Conservation (phyloP, 2,888 invertebrate genomes). For the Adelognathus sp. region DNA sequence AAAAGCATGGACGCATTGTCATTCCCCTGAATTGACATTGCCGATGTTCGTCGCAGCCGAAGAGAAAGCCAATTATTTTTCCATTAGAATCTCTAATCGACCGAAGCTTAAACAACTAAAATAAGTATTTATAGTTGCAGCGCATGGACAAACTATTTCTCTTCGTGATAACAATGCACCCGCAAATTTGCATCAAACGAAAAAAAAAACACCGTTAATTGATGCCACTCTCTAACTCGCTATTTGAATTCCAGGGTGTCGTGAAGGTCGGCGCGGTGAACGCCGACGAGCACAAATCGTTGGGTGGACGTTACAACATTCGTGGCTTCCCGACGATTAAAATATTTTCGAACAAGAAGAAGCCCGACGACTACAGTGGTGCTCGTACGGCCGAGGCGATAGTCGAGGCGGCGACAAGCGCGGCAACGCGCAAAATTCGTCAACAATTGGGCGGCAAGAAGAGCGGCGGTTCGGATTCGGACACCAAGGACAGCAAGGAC, state of each 20-base stretch:
- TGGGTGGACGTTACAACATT: slow-evolving; percentile 91
- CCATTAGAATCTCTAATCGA: no score
- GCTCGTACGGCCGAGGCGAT: slow-evolving; percentile 92
- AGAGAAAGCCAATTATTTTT: no score
- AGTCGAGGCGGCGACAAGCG: slow-evolving; percentile 92
- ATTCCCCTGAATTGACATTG: no score
- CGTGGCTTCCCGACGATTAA: slow-evolving; percentile 98
- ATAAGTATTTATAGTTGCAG: no score
- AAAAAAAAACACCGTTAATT: no score
- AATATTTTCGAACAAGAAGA: slow-evolving; percentile 92
- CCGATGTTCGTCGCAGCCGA: no score
- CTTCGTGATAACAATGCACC: no score
- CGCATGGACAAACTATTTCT: no score
- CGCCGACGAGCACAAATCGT: slow-evolving; percentile 92
- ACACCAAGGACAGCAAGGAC: slow-evolving; percentile 81
- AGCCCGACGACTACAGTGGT: slow-evolving; percentile 93
- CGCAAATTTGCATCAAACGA: no score
- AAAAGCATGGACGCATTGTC: no score
- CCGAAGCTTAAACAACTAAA: no score
- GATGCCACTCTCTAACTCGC: no score
- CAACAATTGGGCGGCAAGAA: slow-evolving; percentile 86
- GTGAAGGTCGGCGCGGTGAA: slow-evolving; percentile 97
- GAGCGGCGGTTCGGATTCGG: slow-evolving; percentile 56
- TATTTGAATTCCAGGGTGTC: slow-evolving; percentile 86
- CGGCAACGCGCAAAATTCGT: slow-evolving; percentile 89